Base-by-base conservation (phyloP, 2,113 vertebrate species). In the Oreochromis tanganicae region DNA sequence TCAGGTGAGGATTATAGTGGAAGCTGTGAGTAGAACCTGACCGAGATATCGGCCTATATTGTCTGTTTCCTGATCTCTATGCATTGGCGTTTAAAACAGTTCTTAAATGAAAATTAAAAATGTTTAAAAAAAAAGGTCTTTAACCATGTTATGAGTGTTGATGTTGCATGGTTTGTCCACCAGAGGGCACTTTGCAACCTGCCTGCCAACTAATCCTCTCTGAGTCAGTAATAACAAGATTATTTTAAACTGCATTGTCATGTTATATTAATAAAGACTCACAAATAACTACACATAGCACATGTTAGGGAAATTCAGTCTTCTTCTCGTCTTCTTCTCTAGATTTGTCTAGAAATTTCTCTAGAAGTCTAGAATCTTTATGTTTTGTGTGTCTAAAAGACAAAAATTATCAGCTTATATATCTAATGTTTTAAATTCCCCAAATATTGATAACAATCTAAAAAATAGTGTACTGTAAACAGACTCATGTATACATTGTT, bases 1-100 rank as follows among this genome's bases (percentile, higher is more conserved):
- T 32, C 99, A 99, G 98, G 99, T 99, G 27, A 55, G 80, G 43
- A 13, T 12, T 17, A 4, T 19, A 19, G 73, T 52, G 16, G 27
- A 17, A 5, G 43, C 16, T 34, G 27, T 50, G 71, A 75, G 21
- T 75, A 50, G 43, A 50, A 46, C 5, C 9, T 75, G 24, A 19
- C 41, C 13, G 8, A 50, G 5, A 38, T 75, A 27, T 73, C 5
- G 14, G 13, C 68, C 21, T 16, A 46, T 46, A 27, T 46, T 43
- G 14, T 29, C 9, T 2, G 27, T 75, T 50, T 75, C 9, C 71
- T 29, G 71, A 48, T 75, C 9, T 75, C 17, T 32, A 19, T 7
- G 16, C 19, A 75, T 75, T 14, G 7, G 12, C 2, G 5, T 71
- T 10, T 75, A 12, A 50, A 75, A 19, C 21, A 14, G 41, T 16